Conservation (phyloP, 2,888 invertebrate genomes). For the Diachrysia chrysitis region DNA sequence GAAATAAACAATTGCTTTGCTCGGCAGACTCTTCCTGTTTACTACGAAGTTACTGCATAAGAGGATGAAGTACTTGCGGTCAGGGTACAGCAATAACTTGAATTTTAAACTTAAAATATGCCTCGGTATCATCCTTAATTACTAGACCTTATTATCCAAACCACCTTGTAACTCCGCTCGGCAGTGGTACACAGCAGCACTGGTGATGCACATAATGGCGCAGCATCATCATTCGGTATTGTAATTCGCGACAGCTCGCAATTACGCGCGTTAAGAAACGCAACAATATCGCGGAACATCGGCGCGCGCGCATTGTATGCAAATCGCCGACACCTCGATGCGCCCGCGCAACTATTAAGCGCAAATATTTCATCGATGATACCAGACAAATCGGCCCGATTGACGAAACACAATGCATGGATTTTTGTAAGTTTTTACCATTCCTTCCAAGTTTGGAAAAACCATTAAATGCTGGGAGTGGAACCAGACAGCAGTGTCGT, state of each 20-base stretch:
- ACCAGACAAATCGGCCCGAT: slow-evolving; percentile 22
- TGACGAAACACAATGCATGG: slow-evolving; percentile 5
- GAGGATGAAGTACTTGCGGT: neutral
- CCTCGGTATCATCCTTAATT: neutral
- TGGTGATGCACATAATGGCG: neutral
- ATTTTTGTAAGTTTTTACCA: neutral
- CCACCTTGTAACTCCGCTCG: neutral
- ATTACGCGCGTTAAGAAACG: slow-evolving; percentile 55
- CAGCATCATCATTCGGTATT: slow-evolving; percentile 24
- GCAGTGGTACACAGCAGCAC: neutral
- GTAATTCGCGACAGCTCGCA: slow-evolving; percentile 25
- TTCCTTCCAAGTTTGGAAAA: neutral
- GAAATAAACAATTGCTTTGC: slow-evolving; percentile 7
- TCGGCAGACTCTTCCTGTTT: slow-evolving; percentile 20
- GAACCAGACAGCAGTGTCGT: neutral
- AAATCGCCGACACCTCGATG: slow-evolving; percentile 60
- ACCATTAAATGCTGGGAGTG: slow-evolving; percentile 1
- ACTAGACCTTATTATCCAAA: neutral
- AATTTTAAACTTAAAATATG: too few species aligned
- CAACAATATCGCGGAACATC: slow-evolving; percentile 52
- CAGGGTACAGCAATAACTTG: neutral
- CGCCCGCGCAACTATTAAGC: slow-evolving; percentile 27
- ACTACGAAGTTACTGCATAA: neutral
- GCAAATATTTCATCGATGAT: slow-evolving; percentile 29
- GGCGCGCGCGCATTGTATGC: slow-evolving; percentile 71